Evolutionary conservation across 1,140 invertebrate species (phyloP), one percentile per base, ranked within the genome.

Genomic region (Ctenoplectra terminalis): DNA sequence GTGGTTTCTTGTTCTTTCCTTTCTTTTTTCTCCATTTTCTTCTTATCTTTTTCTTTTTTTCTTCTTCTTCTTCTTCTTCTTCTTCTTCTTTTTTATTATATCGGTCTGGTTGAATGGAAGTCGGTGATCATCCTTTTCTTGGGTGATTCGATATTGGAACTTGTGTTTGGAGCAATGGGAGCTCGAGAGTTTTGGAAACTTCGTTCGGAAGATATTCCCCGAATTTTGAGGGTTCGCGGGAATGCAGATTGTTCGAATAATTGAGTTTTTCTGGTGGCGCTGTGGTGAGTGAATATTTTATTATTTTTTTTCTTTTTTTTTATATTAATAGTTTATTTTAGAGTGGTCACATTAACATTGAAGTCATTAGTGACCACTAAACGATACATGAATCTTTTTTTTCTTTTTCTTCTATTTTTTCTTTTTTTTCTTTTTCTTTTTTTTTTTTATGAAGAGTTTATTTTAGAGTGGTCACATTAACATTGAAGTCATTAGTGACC

Each of bases 61-160:
- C 20, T 29, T 13, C 13, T 29, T 31, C 6, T 31, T 20, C 8
- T 66, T 66, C 20, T 23, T 31, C n/a, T 23, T 26, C 23, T 0
- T 11, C 17, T 29, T 29, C n/a, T 15, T 40, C 20, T 8, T 26
- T 37, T 34, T 43, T 64, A 34, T 26, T n/a, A 20, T 7, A 4
- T 34, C 26, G 20, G 29, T 23, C 9, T 15, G 13, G 52, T 54
- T 52, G 52, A 72, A 56, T 58, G 15, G 20, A 58, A 17, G 8
- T 29, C 26, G 26, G 3, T 66, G 37, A n/a, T 40, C 50, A 52
- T 26, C n/a, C 40, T 78, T 78, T 71, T n/a, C 64, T 48, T 48
- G 9, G 15, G 34, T 23, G 20, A 46, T 52, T 40, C 23, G 73
- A 34, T 52, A 34, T 54, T 52, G 61, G n/a, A 54, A 29, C 29